These are phyloP conservation scores for Lichenostomus cassidix DNA, from an alignment of 2,113 vertebrate species.

Conservation along the genomic window DNA sequence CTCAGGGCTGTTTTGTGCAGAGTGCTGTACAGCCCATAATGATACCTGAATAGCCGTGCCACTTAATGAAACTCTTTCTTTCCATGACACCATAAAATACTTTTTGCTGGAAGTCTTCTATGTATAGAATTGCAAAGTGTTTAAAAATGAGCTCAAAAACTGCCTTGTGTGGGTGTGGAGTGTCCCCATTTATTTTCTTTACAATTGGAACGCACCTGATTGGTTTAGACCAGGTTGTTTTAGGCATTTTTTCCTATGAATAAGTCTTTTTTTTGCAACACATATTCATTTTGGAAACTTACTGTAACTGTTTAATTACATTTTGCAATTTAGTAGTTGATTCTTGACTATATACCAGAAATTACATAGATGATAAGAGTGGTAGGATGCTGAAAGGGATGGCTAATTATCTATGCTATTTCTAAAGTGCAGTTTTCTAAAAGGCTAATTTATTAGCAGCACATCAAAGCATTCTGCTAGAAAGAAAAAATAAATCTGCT, in stretches of 20 bases:
- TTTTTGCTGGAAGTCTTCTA: not conserved
- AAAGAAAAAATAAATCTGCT: not conserved
- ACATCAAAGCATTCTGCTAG: constrained; percentile 10
- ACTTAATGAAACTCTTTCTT: not conserved
- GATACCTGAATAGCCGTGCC: not conserved
- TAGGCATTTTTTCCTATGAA: not conserved
- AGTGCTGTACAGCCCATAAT: not conserved
- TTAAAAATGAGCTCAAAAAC: constrained; percentile 5
- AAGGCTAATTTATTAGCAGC: not conserved
- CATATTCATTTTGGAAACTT: not conserved
- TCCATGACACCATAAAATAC: not conserved
- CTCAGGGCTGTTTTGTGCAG: not conserved
- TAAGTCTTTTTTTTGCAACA: not conserved
- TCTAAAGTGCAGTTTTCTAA: constrained; percentile 1
- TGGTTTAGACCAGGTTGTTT: not conserved
- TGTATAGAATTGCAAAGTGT: not conserved
- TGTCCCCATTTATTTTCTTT: constrained; percentile 1
- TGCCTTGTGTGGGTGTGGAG: not conserved
- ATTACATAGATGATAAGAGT: not conserved
- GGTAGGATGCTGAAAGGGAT: not conserved
- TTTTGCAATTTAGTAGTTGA: not conserved
- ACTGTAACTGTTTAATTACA: not conserved
- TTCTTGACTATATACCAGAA: not conserved
- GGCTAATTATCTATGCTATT: not conserved
- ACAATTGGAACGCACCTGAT: not conserved